These are phyloP conservation scores for Eupithecia insigniata DNA, from an alignment of 2,888 invertebrate genomes.

Conservation along the genomic window DNA sequence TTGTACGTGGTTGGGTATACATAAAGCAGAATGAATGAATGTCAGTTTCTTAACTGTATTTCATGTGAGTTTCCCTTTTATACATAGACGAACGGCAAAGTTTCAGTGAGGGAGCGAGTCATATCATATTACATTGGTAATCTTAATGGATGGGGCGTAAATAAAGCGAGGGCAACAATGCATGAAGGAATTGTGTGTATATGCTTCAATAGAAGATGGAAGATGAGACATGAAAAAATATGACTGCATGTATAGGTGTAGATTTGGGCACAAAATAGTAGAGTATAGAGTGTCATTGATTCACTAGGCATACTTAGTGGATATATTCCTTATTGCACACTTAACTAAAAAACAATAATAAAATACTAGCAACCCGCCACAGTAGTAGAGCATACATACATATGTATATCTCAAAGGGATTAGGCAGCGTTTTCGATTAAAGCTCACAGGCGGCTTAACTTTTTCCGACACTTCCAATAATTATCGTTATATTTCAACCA, in stretches of 20 bases:
- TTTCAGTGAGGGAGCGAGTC: conserved; percentile 7
- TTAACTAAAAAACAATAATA: too few species aligned
- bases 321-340: too few species aligned
- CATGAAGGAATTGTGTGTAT: background rate
- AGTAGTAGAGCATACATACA: too few species aligned
- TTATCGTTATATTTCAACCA: too few species aligned
- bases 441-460: too few species aligned
- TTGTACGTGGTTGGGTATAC: too few species aligned
- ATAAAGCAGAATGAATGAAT: background rate
- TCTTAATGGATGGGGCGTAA: conserved; percentile 6
- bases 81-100: background rate
- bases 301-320: background rate
- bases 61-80: background rate
- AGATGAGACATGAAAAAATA: background rate
- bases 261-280: background rate
- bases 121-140: conserved; percentile 11
- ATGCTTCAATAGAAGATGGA: conserved; percentile 8
- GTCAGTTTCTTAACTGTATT: background rate
- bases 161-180: conserved; percentile 8
- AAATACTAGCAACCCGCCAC: too few species aligned
- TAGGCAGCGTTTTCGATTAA: too few species aligned
- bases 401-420: too few species aligned
- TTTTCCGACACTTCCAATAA: too few species aligned
- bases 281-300: background rate
- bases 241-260: background rate